A percentile compares a stretch with the other conserved stretches of the same genome.
phyloP scores from a whole-genome alignment of 2,888 invertebrate genomes.

The Hyposoter dolosus region DNA sequence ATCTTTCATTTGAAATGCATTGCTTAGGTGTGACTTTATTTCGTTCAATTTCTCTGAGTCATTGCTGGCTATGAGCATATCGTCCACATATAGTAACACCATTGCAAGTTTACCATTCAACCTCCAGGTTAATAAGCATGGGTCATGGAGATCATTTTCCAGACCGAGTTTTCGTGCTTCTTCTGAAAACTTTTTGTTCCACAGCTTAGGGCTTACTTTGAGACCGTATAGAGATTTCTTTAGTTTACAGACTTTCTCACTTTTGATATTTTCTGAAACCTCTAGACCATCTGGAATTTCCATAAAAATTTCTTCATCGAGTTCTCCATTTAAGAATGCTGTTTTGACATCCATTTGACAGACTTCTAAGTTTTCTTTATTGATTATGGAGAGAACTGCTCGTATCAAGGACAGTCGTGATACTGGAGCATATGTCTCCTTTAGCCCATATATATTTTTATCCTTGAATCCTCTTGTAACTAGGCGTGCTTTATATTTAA shows the following conservation, averaged over 20 bases:
- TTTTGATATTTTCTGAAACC: slow-evolving; percentile 4
- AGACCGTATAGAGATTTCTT: slow-evolving; percentile 69
- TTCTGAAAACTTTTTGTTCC: slow-evolving; percentile 68
- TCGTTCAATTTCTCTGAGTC: slow-evolving; percentile 59
- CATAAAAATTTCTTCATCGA: slow-evolving; percentile 60
- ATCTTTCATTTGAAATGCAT: slow-evolving; percentile 70
- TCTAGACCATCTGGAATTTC: slow-evolving; percentile 67
- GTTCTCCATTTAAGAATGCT: slow-evolving; percentile 65
- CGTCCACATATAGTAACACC: slow-evolving; percentile 70
- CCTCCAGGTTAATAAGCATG: slow-evolving; percentile 70
- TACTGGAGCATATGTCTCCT: slow-evolving; percentile 71
- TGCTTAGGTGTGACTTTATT: slow-evolving; percentile 64
- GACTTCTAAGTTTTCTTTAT: slow-evolving; percentile 62
- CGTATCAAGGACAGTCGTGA: slow-evolving; percentile 65
- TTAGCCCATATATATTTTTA: slow-evolving; percentile 58
- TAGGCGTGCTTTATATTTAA: slow-evolving; percentile 67
- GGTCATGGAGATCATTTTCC: slow-evolving; percentile 69
- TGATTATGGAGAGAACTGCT: slow-evolving; percentile 57
- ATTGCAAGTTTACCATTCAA: slow-evolving; percentile 63
- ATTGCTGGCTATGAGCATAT: slow-evolving; percentile 69
- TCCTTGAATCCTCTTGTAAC: slow-evolving; percentile 68
- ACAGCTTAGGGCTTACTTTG: slow-evolving; percentile 67
- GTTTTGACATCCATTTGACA: slow-evolving; percentile 67
- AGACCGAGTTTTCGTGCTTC: slow-evolving; percentile 63
- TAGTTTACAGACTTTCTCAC: slow-evolving; percentile 50